These are phyloP conservation scores for human (Homo sapiens) DNA, from an alignment of 2,113 vertebrate genomes.

Conservation along the genomic window DNA sequence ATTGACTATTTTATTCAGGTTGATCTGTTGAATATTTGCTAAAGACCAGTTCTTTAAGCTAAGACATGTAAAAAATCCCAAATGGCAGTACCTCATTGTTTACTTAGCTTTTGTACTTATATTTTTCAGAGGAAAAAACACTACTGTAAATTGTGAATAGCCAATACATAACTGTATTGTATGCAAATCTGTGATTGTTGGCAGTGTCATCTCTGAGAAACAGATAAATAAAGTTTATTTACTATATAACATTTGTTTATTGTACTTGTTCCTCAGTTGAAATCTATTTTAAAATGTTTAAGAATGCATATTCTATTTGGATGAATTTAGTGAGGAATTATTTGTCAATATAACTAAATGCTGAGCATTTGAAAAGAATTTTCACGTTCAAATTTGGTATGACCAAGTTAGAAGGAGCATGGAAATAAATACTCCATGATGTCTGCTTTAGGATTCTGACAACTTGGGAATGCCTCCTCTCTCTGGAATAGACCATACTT, in stretches of 20 bases:
- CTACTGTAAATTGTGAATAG: slow-evolving; percentile 96
- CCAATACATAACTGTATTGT: slow-evolving; percentile 87
- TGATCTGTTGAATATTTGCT: slow-evolving; percentile 83
- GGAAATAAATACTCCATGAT: not conserved
- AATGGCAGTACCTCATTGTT: slow-evolving; percentile 89
- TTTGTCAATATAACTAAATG: not conserved
- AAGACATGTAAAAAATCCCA: slow-evolving; percentile 84
- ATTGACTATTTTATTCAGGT: slow-evolving; percentile 74
- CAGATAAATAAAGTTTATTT: slow-evolving; percentile 95
- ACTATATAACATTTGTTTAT: slow-evolving; percentile 82
- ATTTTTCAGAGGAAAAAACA: slow-evolving; percentile 89
- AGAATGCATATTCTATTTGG: not conserved
- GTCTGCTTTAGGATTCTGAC: not conserved
- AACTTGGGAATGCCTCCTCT: not conserved
- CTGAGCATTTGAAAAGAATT: not conserved
- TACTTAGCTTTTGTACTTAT: slow-evolving; percentile 92
- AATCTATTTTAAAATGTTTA: slow-evolving; percentile 37
- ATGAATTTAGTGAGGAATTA: not conserved
- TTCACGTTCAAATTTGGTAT: not conserved
- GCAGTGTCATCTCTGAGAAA: slow-evolving; percentile 89
- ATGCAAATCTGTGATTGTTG: slow-evolving; percentile 88
- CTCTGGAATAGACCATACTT: not conserved
- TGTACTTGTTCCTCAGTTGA: slow-evolving; percentile 57
- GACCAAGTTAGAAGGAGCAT: not conserved
- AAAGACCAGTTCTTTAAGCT: slow-evolving; percentile 83